phyloP scores from a whole-genome alignment of 23 tunicate species.

The Halocynthia roretzi region DNA sequence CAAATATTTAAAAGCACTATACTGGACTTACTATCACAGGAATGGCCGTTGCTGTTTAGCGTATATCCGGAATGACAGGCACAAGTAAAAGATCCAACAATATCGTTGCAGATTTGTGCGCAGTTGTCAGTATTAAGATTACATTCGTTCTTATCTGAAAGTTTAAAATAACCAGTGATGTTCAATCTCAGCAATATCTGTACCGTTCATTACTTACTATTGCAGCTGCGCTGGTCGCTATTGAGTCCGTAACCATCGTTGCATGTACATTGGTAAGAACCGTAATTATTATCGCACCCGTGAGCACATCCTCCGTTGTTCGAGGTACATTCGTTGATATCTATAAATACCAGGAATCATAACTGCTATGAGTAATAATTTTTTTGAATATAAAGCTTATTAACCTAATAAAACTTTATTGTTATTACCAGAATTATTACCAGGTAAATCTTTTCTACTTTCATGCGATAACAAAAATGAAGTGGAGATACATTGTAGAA shows the following conservation, averaged over 20 bases:
- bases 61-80: constrained; percentile 19
- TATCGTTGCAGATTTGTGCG: constrained; percentile 18
- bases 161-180: background rate
- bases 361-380: too few relatives aligned
- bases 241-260: constrained; percentile 16
- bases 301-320: constrained; percentile 19
- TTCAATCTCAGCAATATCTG: too few relatives aligned
- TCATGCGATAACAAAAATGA: too few relatives aligned
- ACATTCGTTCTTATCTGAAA: constrained; percentile 42
- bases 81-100: constrained; percentile 24
- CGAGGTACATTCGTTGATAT: constrained; percentile 6
- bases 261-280: constrained; percentile 31
- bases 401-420: too few relatives aligned
- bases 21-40: constrained; percentile 17
- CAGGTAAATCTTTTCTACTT: too few relatives aligned
- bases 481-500: too few relatives aligned
- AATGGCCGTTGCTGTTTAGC: constrained; percentile 11
- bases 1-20: too few relatives aligned
- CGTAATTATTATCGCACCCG: constrained; percentile 21
- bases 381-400: too few relatives aligned
- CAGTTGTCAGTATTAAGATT: constrained; percentile 8
- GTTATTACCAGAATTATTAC: too few relatives aligned
- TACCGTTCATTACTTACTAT: constrained; percentile 7
- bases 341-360: background rate
- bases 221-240: constrained; percentile 12